phyloP scores from a whole-genome alignment of 2,888 invertebrate genomes.

The Brenthis hecate region DNA sequence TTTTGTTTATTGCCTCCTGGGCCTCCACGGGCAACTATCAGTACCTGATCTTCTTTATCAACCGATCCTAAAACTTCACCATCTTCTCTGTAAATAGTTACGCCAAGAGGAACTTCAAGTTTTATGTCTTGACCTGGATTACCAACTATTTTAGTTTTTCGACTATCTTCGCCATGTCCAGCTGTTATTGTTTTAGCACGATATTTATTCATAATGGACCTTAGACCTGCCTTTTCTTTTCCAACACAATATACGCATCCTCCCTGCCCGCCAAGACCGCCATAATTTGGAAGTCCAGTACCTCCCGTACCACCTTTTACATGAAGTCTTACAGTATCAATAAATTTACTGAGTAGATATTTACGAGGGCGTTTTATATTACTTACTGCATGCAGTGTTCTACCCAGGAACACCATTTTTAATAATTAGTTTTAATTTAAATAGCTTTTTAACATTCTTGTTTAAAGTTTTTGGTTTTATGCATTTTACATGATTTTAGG shows the following conservation, averaged over 20 bases:
- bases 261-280: conserved; percentile 95
- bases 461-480: conserved; percentile 3
- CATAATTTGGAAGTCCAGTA: conserved; percentile 88
- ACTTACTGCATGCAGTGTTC: conserved; percentile 67
- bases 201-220: conserved; percentile 73
- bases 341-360: conserved; percentile 83
- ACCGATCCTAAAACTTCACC: conserved; percentile 88
- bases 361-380: conserved; percentile 77
- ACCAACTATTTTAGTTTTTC: conserved; percentile 88
- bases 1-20: conserved; percentile 90
- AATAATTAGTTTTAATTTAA: background rate
- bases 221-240: conserved; percentile 83
- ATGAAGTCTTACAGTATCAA: conserved; percentile 90
- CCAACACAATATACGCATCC: conserved; percentile 91
- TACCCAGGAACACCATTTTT: conserved; percentile 76
- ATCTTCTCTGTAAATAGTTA: conserved; percentile 87
- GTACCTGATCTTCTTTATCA: conserved; percentile 84
- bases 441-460: too few species aligned
- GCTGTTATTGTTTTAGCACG: conserved; percentile 85
- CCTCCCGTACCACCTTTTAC: conserved; percentile 93
- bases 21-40: conserved; percentile 91
- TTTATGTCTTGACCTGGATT: conserved; percentile 86
- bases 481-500: too few species aligned
- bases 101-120: conserved; percentile 91
- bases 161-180: conserved; percentile 88